Base-by-base conservation (phyloP, 2,888 invertebrate genomes). In the Amiota mariae region DNA sequence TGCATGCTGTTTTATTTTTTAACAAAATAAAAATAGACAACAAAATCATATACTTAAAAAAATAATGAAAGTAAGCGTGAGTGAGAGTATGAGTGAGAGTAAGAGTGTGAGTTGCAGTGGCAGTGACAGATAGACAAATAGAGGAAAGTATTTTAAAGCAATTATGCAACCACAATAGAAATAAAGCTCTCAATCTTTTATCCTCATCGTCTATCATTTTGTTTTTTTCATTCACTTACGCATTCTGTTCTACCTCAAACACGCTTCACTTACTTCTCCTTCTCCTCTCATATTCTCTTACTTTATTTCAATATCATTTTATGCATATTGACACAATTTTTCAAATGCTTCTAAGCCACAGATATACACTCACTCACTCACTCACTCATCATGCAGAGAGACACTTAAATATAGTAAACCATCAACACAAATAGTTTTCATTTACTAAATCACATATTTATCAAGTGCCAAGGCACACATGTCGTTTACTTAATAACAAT, bases 101-200 rank as follows among this genome's bases (percentile, higher is more conserved):
- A n/a, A 2, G 24, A 18, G 61, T 6, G 36, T 6, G 36, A 36
- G 36, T 36, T 36, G 36, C 4, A 36, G 36, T 36, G 36, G 36
- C 36, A 4, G 36, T 36, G 36, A 36, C 36, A 36, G 36, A 4
- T 36, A 15, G 20, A 59, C n/a, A 18, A 24, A 67, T 49, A 67
- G n/a, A 64, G 77, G 75, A 78, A 81, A 85, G 85, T 83, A 80
- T 84, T 78, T 86, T 83, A 78, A 84, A 85, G 81, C 83, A 81
- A 80, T 85, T 84, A 84, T 84, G 82, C 80, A 85, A 81, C 77
- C 77, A 74, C 81, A 78, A 81, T 82, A 79, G 82, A 82, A 84
- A 82, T 75, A 78, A 20, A 20, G 20, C 59, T 10, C 10, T 15
- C 57, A 54, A 54, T 13, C 54, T n/a, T 6, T 15, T 6, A 13